Percentiles rank a stretch among this genome's conserved stretches.
Conservation (phyloP, 2,797 vertebrate genomes). For the Linurgus olivaceus region DNA sequence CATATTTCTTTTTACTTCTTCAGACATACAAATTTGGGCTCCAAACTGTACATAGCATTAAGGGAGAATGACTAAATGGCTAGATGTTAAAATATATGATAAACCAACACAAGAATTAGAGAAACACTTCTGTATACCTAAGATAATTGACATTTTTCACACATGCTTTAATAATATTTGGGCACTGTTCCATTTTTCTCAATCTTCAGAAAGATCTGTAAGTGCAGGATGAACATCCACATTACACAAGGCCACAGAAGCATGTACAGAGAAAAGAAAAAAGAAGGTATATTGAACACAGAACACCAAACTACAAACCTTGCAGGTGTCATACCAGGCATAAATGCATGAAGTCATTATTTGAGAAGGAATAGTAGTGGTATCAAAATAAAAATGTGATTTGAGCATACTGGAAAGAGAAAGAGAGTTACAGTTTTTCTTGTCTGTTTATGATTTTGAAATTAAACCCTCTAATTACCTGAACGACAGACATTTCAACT, state of each 20-base stretch:
- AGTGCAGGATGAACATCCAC: neutral
- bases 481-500: neutral
- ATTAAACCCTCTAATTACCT: neutral
- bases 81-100: neutral
- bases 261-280: neutral
- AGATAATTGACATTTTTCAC: neutral
- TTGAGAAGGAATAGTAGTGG: neutral
- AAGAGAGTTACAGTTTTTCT: neutral
- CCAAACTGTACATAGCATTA: neutral
- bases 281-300: neutral
- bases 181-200: neutral
- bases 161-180: neutral
- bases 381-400: neutral
- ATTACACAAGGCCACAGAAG: neutral
- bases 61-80: neutral
- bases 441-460: neutral
- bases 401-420: neutral
- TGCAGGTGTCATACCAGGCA: neutral
- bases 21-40: neutral
- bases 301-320: neutral
- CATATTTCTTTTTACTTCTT: neutral
- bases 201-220: neutral
- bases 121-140: neutral
- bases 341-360: neutral
- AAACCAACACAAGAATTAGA: neutral